A percentile compares a stretch with the other conserved stretches of the same genome.
Evolutionary conservation across 2,888 invertebrate species (phyloP).

Genomic region (Eledone cirrhosa): DNA sequence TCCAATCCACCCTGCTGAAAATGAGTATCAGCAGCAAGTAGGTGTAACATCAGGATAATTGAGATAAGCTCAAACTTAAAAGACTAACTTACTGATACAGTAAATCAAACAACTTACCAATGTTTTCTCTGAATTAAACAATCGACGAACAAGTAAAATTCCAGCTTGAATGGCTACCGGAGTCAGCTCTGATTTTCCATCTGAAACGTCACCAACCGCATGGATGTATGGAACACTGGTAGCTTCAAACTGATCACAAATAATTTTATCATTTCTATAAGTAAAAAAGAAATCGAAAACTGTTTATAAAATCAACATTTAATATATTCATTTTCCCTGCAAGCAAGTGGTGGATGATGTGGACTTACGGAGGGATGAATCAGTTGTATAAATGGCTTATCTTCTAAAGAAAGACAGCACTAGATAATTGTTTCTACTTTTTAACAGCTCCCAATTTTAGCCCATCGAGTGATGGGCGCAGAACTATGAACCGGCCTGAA

Average conservation of each 20-base stretch:
- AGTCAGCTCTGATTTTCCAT: conserved; percentile 84
- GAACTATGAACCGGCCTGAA: too few species aligned
- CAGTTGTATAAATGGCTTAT: too few species aligned
- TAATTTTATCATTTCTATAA: conserved; percentile 64
- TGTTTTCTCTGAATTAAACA: conserved; percentile 57
- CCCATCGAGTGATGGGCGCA: too few species aligned
- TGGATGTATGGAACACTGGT: conserved; percentile 87
- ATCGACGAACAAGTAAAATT: conserved; percentile 78
- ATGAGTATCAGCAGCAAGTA: too few species aligned
- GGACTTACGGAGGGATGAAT: not conserved
- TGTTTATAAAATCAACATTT: too few species aligned
- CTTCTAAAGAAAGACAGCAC: too few species aligned
- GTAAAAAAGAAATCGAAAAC: not conserved
- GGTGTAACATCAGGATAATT: too few species aligned
- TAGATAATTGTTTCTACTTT: too few species aligned
- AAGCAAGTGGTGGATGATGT: not conserved
- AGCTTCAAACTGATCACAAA: conserved; percentile 76
- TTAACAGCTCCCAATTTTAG: too few species aligned
- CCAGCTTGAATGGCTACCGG: conserved; percentile 85
- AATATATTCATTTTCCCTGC: not conserved
- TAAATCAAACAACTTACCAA: conserved; percentile 41
- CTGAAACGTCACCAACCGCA: conserved; percentile 85
- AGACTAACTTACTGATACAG: too few species aligned
- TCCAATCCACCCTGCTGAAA: too few species aligned
- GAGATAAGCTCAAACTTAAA: too few species aligned